Evolutionary conservation across 1,140 invertebrate species (phyloP), one percentile per base, ranked within the genome.

Genomic region (Cydia strobilella): DNA sequence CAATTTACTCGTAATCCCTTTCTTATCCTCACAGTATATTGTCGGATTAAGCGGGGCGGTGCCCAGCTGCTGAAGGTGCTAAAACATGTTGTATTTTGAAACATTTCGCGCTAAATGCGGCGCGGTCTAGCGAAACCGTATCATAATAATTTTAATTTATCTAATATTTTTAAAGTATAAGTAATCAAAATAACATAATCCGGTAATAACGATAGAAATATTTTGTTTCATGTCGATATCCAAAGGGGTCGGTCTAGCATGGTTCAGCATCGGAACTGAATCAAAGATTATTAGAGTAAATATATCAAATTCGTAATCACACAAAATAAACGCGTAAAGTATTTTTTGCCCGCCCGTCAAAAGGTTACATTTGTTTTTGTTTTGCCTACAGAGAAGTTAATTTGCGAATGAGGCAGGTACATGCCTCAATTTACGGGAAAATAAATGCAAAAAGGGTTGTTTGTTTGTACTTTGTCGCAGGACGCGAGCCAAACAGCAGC

Each of bases 401-500:
- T 69, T 69, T 69, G 35, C 65, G 65, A 69, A 69, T 69, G 35
- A 69, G 65, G 65, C 65, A 74, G 35, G 65, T 69, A 48, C 72
- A 76, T 27, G 66, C 54, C 75, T 77, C 75, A 80, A 80, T 81
- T 79, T 79, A 78, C 77, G 76, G 74, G 75, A 74, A 81, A 77
- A 79, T 75, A 77, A 82, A 86, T 80, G 79, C 76, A 82, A 83
- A 86, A 84, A 81, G 76, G 79, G 75, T 80, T 82, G 79, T 85
- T 84, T 75, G 74, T 79, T 80, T 83, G n/a, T n/a, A n/a, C n/a
- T n/a, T n/a, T n/a, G 82, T 80, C 75, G 82, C 73, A 85, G 80
- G 78, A 83, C 77, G 75, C 80, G 82, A 86, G 87, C 87, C 86
- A 88, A 89, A 88, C 86, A 81, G 81, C 79, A 74, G 79, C 81